Percentiles rank a stretch among this genome's conserved stretches.
Evolutionary conservation across 2,113 vertebrate species (phyloP).

Genomic region (Tragelaphus scriptus): DNA sequence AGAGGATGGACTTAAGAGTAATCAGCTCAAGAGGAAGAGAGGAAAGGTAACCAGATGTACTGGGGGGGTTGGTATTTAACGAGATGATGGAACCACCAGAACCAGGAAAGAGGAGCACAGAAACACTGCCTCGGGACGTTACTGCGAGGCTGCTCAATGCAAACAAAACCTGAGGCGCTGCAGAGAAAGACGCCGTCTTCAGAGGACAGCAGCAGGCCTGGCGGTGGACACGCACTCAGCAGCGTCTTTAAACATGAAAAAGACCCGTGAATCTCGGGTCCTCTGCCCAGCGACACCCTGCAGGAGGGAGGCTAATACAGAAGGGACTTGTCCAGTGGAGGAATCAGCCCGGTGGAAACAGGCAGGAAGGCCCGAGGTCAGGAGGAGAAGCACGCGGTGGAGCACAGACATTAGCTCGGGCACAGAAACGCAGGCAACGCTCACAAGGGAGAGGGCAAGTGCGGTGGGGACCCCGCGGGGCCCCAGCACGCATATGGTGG

Average conservation of each 20-base stretch:
- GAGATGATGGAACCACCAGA: rapidly evolving
- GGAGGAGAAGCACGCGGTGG: background rate
- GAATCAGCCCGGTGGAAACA: background rate
- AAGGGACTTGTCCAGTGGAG: background rate
- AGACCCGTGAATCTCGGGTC: rapidly evolving
- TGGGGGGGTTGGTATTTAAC: rapidly evolving
- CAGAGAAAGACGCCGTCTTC: rapidly evolving
- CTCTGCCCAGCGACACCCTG: rapidly evolving
- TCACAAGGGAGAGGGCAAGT: background rate
- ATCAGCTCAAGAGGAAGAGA: background rate
- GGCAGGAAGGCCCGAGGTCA: background rate
- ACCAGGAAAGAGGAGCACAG: background rate
- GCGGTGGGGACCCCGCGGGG: rapidly evolving
- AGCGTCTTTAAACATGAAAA: background rate
- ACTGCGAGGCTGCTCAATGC: rapidly evolving
- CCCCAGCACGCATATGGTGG: rapidly evolving
- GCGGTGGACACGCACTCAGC: rapidly evolving
- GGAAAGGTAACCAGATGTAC: background rate
- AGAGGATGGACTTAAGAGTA: background rate
- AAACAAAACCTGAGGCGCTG: no score
- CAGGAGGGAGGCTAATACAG: background rate
- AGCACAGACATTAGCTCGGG: background rate
- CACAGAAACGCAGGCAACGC: background rate
- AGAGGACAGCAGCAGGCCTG: background rate
- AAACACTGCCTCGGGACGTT: rapidly evolving